phyloP scores from a whole-genome alignment of 92 coral and sea anemone species.

The Chrysogorgia sp. region DNA sequence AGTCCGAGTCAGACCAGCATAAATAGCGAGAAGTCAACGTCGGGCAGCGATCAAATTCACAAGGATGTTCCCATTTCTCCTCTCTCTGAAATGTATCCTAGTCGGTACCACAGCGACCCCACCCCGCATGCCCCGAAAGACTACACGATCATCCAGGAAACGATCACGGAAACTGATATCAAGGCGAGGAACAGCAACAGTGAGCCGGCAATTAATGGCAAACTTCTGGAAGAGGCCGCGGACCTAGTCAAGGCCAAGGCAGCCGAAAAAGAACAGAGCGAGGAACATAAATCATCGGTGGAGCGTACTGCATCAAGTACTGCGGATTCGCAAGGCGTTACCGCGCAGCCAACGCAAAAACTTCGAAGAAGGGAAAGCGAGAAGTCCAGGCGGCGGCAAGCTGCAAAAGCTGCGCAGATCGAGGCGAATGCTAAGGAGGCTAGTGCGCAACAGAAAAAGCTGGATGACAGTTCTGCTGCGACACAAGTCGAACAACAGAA shows the following conservation, averaged over 20 bases:
- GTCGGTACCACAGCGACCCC: conserved; percentile 93
- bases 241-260: conserved; percentile 80
- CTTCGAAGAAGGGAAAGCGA: conserved; percentile 41
- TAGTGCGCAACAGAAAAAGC: neutral
- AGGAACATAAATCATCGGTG: conserved; percentile 12
- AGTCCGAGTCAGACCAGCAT: conserved; percentile 80
- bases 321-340: conserved; percentile 14
- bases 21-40: conserved; percentile 79
- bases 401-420: conserved; percentile 39
- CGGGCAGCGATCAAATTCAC: conserved; percentile 73
- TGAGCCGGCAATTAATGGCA: conserved; percentile 82
- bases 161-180: conserved; percentile 83
- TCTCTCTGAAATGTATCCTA: conserved; percentile 49
- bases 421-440: conserved; percentile 35
- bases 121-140: conserved; percentile 75
- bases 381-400: conserved; percentile 37
- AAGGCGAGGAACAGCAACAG: conserved; percentile 89
- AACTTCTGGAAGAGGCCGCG: conserved; percentile 80
- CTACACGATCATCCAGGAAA: conserved; percentile 71
- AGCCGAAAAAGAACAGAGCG: conserved; percentile 58
- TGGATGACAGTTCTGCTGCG: neutral
- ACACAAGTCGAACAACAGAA: neutral
- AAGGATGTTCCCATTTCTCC: conserved; percentile 54
- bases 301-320: conserved; percentile 26
- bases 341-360: conserved; percentile 25